phyloP scores from a whole-genome alignment of 2,113 vertebrate genomes.

The Takifugu bimaculatus region DNA sequence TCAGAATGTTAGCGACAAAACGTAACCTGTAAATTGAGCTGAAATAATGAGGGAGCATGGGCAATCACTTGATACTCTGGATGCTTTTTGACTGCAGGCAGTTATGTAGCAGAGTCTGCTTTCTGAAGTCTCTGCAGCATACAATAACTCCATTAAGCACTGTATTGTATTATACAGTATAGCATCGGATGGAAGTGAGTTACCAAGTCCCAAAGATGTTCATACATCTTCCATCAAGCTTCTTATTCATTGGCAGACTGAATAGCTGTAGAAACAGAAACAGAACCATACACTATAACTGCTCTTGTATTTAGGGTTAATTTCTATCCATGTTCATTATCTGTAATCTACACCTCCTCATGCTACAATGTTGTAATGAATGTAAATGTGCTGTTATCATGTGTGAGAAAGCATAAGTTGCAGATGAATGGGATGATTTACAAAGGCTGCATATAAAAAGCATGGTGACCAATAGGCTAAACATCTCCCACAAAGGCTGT shows the following conservation, averaged over 20 bases:
- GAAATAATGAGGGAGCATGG: conserved; percentile 1
- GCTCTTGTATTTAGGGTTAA: background rate
- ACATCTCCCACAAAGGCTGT: conserved; percentile 28
- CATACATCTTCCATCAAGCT: background rate
- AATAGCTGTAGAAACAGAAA: background rate
- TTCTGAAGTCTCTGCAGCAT: conserved; percentile 3
- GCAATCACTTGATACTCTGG: conserved; percentile 3
- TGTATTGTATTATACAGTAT: conserved; percentile 12
- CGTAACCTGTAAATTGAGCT: background rate
- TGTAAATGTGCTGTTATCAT: conserved; percentile 39
- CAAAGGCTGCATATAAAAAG: conserved; percentile 50
- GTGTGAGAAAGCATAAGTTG: conserved; percentile 50
- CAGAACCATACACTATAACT: background rate
- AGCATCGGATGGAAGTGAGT: background rate
- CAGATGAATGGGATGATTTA: conserved; percentile 58
- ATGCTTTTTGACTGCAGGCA: conserved; percentile 8
- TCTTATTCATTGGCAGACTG: background rate
- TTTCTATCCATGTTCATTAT: conserved; percentile 8
- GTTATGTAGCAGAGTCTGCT: background rate
- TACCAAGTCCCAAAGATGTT: no score
- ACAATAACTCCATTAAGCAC: conserved; percentile 5
- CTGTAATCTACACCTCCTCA: conserved; percentile 14
- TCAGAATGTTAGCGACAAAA: background rate
- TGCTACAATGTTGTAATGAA: conserved; percentile 22
- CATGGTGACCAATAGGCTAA: conserved; percentile 35